Base-by-base conservation (phyloP, 2,888 invertebrate genomes). In the Neuroscelio doddi region DNA sequence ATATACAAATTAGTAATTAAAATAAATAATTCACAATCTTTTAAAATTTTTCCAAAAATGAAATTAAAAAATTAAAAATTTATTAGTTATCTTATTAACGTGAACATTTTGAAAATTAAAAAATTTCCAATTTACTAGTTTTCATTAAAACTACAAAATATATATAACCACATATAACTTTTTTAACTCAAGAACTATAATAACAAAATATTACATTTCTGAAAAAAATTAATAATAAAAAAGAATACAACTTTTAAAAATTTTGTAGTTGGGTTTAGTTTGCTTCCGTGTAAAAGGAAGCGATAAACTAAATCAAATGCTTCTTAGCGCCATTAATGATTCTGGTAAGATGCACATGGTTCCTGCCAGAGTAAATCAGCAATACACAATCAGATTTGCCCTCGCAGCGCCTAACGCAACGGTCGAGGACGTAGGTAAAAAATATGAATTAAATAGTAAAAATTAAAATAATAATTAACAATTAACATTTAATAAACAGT, bases 301-400 rank as follows among this genome's bases (percentile, higher is more conserved):
- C 2, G 91, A 92, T 74, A 92, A 93, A 75, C 80, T 96, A 46
- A 98, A 98, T 83, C 96, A 97, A 85, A 95, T 95, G 83, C 87
- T 98, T 30, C 85, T 98, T 74, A 95, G 95, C 61, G 90, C 90
- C 69, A 95, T 98, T 74, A 98, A 98, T 81, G 97, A 94, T 61
- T 96, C 97, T 2, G 98, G 97, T 9, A 94, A 93, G 83, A 86
- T 98, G 64, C 98, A 98, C 84, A 98, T 98, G 97, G 97, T 97
- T 8, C 97, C 97, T 0, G 95, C 97, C 0, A 91, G 90, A 38
- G 92, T 97, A 14, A 93, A 94, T 78, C 96, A 96, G 44, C 91
- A 91, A 76, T 97, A 93, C 81, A 94, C 96, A 45, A 96, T 97
- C 74, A 88, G 97, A 55, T 98, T 98, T 86, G 97, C 97, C 80